Evolutionary conservation across 2,888 invertebrate genomes (phyloP).

Genomic region (Lasioglossum figueresi): DNA sequence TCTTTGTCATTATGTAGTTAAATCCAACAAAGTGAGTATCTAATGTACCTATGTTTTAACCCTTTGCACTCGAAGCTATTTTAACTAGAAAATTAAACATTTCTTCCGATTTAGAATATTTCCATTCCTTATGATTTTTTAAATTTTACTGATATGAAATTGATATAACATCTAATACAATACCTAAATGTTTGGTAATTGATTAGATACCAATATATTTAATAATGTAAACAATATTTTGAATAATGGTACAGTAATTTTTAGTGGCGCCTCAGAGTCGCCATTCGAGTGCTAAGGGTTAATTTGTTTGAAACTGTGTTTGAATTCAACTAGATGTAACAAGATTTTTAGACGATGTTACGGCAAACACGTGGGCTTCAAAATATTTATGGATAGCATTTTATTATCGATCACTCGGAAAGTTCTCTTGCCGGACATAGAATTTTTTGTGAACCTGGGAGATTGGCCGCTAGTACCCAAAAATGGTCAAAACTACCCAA

Average conservation of each 20-base stretch:
- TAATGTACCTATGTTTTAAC: conserved; percentile 1
- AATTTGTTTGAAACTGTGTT: conserved; percentile 20
- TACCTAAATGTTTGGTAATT: no score
- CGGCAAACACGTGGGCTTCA: conserved; percentile 97
- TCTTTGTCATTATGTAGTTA: conserved; percentile 95
- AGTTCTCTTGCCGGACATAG: conserved; percentile 92
- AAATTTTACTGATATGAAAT: no score
- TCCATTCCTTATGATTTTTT: no score
- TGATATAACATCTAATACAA: no score
- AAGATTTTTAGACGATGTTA: conserved; percentile 94
- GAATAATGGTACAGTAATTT: no score
- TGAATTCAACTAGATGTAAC: conserved; percentile 50
- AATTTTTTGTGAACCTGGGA: conserved; percentile 96
- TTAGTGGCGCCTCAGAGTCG: no score
- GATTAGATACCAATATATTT: no score
- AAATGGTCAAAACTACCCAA: conserved; percentile 87
- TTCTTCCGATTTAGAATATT: no score
- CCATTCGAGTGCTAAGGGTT: no score
- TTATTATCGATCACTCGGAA: conserved; percentile 93
- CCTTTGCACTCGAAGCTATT: no score
- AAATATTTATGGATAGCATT: conserved; percentile 96
- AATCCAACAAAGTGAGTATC: conserved; percentile 87
- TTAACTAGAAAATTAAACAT: no score
- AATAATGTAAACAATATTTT: no score
- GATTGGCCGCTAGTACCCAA: conserved; percentile 95